Conservation (phyloP, 1,140 invertebrate species). For the Drosophila asahinai region DNA sequence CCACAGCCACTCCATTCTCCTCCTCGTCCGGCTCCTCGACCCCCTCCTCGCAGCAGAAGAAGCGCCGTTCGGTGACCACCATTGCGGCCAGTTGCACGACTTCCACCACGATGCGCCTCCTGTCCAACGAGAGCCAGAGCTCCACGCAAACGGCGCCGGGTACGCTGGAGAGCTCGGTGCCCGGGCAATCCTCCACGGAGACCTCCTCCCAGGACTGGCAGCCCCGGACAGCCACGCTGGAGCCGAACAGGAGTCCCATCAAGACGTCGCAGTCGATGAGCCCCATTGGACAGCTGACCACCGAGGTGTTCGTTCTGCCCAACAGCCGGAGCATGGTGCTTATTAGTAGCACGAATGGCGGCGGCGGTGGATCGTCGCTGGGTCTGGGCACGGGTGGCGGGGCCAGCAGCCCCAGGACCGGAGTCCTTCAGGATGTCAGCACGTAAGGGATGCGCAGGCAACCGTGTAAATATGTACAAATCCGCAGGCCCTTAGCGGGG, state of each 20-base stretch:
- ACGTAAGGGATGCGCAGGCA: slow-evolving; percentile 47
- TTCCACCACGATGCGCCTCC: slow-evolving; percentile 57
- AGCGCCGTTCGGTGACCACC: slow-evolving; percentile 31
- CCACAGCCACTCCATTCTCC: slow-evolving; percentile 40
- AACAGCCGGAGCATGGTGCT: slow-evolving; percentile 83
- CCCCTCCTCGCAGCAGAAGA: slow-evolving; percentile 22
- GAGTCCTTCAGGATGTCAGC: slow-evolving; percentile 67
- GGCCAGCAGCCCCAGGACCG: slow-evolving; percentile 49
- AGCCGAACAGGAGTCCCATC: slow-evolving; percentile 76
- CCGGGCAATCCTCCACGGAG: slow-evolving; percentile 37
- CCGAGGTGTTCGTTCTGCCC: slow-evolving; percentile 73
- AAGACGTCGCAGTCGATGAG: slow-evolving; percentile 82
- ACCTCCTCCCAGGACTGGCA: slow-evolving; percentile 58
- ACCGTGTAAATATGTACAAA: slow-evolving; percentile 66
- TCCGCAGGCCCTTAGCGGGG: too few relatives aligned
- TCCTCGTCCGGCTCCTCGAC: slow-evolving; percentile 23
- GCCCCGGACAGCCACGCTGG: slow-evolving; percentile 49
- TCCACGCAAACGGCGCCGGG: slow-evolving; percentile 70
- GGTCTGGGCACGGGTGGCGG: slow-evolving; percentile 1
- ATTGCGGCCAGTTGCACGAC: slow-evolving; percentile 45
- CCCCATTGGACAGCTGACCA: slow-evolving; percentile 72
- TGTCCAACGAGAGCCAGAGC: slow-evolving; percentile 71
- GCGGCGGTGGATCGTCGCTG: slow-evolving; percentile 1
- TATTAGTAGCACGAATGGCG: slow-evolving; percentile 57
- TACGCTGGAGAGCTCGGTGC: slow-evolving; percentile 49